Conservation (phyloP, 2,113 vertebrate species). For the Chauna torquata region DNA sequence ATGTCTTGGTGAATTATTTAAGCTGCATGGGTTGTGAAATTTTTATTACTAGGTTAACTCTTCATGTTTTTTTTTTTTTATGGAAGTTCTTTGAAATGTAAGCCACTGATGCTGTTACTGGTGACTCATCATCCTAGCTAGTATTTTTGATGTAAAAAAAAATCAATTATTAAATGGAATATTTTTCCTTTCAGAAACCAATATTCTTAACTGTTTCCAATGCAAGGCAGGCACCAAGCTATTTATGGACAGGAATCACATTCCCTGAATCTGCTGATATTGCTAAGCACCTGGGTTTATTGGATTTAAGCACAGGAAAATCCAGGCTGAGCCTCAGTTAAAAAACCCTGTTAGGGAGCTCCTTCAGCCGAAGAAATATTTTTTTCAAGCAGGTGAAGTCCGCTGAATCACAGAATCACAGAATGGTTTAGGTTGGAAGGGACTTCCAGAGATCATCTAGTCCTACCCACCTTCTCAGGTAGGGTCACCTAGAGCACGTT, state of each 20-base stretch:
- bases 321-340: not conserved
- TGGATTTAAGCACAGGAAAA: not conserved
- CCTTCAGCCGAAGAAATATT: not conserved
- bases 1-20: constrained; percentile 40
- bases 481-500: no score
- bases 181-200: not conserved
- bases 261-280: not conserved
- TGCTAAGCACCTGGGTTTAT: not conserved
- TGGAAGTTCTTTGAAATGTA: not conserved
- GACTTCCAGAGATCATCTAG: no score
- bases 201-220: not conserved
- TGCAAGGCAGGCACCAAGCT: not conserved
- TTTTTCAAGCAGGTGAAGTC: not conserved
- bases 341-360: not conserved
- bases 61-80: not conserved
- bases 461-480: no score
- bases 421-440: no score
- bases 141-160: not conserved
- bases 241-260: not conserved
- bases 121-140: not conserved
- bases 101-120: not conserved
- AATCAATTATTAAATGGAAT: not conserved
- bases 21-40: constrained; percentile 15
- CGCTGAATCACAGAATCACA: no score
- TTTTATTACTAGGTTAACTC: constrained; percentile 33